Conservation (phyloP, 2,888 invertebrate species). For the Pharmacophagus antenor region DNA sequence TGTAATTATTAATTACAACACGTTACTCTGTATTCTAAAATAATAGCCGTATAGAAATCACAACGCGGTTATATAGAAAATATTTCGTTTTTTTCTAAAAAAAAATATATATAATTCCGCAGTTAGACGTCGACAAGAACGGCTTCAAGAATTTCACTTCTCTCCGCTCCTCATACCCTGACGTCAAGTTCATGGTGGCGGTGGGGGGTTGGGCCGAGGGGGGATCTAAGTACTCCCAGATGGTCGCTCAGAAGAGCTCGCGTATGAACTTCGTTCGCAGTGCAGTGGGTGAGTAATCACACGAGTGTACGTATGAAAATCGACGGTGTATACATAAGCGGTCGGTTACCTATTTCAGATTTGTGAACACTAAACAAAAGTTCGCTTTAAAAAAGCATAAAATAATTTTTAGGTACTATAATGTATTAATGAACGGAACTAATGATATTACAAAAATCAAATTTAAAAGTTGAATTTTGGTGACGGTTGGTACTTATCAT, state of each 20-base stretch:
- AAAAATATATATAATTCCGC: constrained; percentile 30
- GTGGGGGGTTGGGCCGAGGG: constrained; percentile 96
- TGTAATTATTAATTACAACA: no score
- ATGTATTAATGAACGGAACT: no score
- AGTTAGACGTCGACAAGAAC: constrained; percentile 86
- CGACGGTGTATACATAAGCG: neutral
- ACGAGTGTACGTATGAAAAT: neutral
- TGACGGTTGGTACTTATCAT: no score
- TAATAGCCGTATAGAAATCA: no score
- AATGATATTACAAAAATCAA: no score
- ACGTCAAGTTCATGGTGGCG: constrained; percentile 88
- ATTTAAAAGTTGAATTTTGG: no score
- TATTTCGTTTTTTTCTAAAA: neutral
- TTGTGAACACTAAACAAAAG: no score
- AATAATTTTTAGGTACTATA: no score
- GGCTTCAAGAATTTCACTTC: constrained; percentile 91
- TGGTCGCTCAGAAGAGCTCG: constrained; percentile 86
- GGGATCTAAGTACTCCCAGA: constrained; percentile 91
- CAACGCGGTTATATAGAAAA: neutral
- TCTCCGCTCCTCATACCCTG: constrained; percentile 85
- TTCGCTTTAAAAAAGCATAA: no score
- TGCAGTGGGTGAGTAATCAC: constrained; percentile 82
- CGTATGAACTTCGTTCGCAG: constrained; percentile 87
- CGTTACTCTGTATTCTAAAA: no score
- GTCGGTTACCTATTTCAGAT: no score